Conservation (phyloP, 2,888 invertebrate species). For the Ariolimax columbianus region DNA sequence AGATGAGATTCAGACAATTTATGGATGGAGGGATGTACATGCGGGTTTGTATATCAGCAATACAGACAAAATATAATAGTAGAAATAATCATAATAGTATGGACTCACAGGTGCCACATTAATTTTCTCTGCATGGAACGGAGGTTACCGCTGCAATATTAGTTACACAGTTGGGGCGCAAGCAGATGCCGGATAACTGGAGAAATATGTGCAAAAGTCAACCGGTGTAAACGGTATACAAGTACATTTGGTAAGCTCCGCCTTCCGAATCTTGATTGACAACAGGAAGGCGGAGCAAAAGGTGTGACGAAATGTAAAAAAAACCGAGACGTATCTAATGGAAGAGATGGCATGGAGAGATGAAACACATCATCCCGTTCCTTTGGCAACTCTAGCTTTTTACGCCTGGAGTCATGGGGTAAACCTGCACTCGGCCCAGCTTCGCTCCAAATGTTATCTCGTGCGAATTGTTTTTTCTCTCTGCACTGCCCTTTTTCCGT, state of each 20-base stretch:
- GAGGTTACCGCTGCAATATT: not conserved
- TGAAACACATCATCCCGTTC: not conserved
- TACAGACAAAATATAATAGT: no score
- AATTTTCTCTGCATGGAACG: not conserved
- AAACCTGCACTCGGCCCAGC: not conserved
- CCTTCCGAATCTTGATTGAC: not conserved
- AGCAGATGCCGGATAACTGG: not conserved
- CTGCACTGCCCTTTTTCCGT: not conserved
- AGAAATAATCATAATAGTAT: not conserved
- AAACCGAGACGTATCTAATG: not conserved
- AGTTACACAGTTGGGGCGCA: not conserved
- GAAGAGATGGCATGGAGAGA: not conserved
- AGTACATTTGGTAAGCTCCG: not conserved
- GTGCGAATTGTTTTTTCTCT: not conserved
- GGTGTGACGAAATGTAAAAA: not conserved
- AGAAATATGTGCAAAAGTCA: not conserved
- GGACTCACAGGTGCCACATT: not conserved
- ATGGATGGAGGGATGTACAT: not conserved
- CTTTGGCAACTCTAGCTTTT: not conserved
- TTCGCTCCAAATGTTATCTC: constrained; percentile 25
- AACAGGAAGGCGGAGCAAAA: not conserved
- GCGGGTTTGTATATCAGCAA: no score
- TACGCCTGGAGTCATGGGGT: not conserved
- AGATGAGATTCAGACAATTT: not conserved
- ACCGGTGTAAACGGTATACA: not conserved